Conservation (phyloP, 2,888 invertebrate genomes). For the Alentia gelatinosa region DNA sequence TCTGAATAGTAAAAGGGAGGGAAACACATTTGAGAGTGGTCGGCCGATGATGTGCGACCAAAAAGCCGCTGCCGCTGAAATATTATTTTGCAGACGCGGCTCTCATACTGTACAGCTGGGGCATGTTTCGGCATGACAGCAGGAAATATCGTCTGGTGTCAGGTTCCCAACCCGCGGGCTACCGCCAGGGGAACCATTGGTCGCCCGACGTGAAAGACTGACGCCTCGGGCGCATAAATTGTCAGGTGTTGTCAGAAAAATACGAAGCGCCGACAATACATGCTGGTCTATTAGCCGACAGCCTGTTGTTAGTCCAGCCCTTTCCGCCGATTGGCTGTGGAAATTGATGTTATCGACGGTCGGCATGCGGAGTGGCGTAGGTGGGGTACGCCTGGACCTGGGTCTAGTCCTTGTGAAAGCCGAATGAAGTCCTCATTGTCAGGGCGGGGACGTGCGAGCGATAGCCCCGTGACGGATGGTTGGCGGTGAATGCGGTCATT, state of each 20-base stretch:
- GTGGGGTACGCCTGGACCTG: not conserved
- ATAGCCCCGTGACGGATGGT: not conserved
- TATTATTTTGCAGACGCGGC: not conserved
- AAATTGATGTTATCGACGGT: constrained; percentile 21
- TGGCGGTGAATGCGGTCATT: not conserved
- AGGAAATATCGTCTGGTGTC: not conserved
- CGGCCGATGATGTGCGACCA: not conserved
- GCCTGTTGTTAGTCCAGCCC: not conserved
- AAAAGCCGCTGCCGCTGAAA: too few relatives aligned
- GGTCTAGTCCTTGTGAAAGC: not conserved
- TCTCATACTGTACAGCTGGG: not conserved
- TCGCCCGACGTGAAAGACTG: not conserved
- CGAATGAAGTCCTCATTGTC: not conserved
- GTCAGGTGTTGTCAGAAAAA: constrained; percentile 15
- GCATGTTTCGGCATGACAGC: not conserved
- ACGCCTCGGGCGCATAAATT: constrained; percentile 1
- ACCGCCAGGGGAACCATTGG: not conserved
- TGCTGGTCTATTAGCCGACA: not conserved
- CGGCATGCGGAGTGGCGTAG: not conserved
- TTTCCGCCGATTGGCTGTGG: not conserved
- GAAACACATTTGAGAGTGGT: not conserved
- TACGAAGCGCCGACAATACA: constrained; percentile 4
- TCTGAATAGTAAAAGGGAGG: not conserved
- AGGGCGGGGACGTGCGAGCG: not conserved
- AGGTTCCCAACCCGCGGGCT: not conserved